Evolutionary conservation across 2,888 invertebrate species (phyloP).

Genomic region (Hyposoter dolosus): DNA sequence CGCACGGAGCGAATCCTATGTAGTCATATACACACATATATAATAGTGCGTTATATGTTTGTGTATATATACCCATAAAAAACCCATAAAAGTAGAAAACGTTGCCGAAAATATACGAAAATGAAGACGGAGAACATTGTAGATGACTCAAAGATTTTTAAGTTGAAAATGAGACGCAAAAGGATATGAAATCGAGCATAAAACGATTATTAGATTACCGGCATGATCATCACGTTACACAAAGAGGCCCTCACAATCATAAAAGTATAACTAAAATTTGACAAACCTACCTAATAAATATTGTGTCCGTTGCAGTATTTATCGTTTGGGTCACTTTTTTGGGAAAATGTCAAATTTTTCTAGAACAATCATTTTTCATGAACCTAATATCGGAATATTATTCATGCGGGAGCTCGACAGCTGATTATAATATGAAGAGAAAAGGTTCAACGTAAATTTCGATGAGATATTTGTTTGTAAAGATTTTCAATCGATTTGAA

Average conservation of each 20-base stretch:
- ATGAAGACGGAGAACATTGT: neutral
- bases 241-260: neutral
- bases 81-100: constrained; percentile 32
- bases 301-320: neutral
- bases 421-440: neutral
- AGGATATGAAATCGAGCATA: constrained; percentile 12
- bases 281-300: neutral
- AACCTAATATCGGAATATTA: neutral
- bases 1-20: neutral
- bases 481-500: constrained; percentile 7
- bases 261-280: neutral
- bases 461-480: neutral
- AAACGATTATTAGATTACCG: constrained; percentile 9
- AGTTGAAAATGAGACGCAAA: constrained; percentile 22
- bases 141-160: constrained; percentile 4
- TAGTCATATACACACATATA: constrained; percentile 23
- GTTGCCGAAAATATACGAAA: neutral
- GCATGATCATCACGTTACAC: neutral
- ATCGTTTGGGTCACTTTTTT: neutral
- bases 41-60: constrained; percentile 7
- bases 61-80: constrained; percentile 22
- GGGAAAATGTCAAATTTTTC: neutral
- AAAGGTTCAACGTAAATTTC: neutral
- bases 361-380: neutral
- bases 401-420: neutral